Base-by-base conservation (phyloP, 2,113 vertebrate species). In the Melanerpes aurifrons region DNA sequence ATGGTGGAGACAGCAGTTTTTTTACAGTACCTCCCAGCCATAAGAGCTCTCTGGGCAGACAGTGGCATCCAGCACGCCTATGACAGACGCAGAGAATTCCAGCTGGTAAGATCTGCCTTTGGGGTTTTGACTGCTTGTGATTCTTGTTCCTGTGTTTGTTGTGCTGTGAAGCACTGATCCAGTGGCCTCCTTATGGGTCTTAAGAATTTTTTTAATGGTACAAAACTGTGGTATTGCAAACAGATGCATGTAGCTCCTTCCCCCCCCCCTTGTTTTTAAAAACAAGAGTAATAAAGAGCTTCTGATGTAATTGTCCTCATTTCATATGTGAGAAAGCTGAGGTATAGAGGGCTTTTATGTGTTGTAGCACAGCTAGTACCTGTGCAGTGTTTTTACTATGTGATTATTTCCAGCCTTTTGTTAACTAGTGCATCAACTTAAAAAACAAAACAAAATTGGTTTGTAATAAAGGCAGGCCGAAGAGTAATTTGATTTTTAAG, bases 41-140 rank as follows among this genome's bases (percentile, higher is more conserved):
- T 99, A 74, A 96, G 93, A 69, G 97, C 98, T 2, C 96, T 99
- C 10, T 99, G 99, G 99, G 97, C 96, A 0, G 99, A 99, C 90
- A 98, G 97, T 1, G 98, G 99, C 2, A 99, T 99, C 90, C 99
- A 99, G 98, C 97, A 99, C 13, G 99, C 99, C 1, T 99, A 99
- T 5, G 99, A 99, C 95, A 97, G 99, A 32, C 98, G 99, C 89
- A 96, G 99, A 82, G 99, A 99, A 92, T 99, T 99, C 96, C 99
- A 99, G 75, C 97, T 99, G 99, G 99, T 99, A 97, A 98, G 99
- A 96, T 31, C 37, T 77, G 43, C 2, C 26, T n/a, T 80, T 16
- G 0, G 21, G 45, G 2, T 69, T 54, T 22, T 3, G 10, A 7
- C 12, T 3, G 1, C 0, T 2, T 19, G 1, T 31, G 53, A 21